Conservation (phyloP, 2,113 vertebrate species). For the Scomber colias region DNA sequence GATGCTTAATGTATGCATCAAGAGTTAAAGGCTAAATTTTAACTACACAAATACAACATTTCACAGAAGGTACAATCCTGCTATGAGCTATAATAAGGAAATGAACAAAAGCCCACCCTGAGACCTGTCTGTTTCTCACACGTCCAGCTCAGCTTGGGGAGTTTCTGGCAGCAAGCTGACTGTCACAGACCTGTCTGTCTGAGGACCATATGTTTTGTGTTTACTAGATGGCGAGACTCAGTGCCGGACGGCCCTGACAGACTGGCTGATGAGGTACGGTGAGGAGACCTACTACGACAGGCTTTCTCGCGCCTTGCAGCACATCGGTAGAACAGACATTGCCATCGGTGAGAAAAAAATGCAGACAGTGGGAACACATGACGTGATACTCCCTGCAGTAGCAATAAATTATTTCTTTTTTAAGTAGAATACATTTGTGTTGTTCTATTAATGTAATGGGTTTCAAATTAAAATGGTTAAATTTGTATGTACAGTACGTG, state of each 20-base stretch:
- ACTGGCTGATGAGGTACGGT: constrained; percentile 76
- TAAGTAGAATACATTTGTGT: not conserved
- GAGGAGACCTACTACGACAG: constrained; percentile 81
- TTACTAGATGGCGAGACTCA: constrained; percentile 61
- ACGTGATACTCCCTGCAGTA: not conserved
- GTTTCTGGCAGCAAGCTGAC: constrained; percentile 26
- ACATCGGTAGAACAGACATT: constrained; percentile 81
- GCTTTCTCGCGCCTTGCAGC: constrained; percentile 78
- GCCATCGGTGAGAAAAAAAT: constrained; percentile 76
- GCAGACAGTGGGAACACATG: not conserved
- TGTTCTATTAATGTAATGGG: constrained; percentile 15
- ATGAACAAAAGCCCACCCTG: not conserved
- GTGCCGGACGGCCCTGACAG: constrained; percentile 74
- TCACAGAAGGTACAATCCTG: not conserved
- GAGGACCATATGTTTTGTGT: constrained; percentile 59
- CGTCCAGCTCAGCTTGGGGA: constrained; percentile 18
- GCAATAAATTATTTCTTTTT: not conserved
- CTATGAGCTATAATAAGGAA: constrained; percentile 2
- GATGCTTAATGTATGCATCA: not conserved
- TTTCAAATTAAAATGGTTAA: constrained; percentile 41
- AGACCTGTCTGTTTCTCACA: constrained; percentile 39
- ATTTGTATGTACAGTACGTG: constrained; percentile 36
- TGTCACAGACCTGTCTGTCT: constrained; percentile 49
- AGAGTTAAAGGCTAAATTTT: not conserved
- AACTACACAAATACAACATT: too few relatives aligned